Evolutionary conservation across 2,888 invertebrate genomes (phyloP), one percentile per base, ranked within the genome.

Genomic region (Drosophila rellima): DNA sequence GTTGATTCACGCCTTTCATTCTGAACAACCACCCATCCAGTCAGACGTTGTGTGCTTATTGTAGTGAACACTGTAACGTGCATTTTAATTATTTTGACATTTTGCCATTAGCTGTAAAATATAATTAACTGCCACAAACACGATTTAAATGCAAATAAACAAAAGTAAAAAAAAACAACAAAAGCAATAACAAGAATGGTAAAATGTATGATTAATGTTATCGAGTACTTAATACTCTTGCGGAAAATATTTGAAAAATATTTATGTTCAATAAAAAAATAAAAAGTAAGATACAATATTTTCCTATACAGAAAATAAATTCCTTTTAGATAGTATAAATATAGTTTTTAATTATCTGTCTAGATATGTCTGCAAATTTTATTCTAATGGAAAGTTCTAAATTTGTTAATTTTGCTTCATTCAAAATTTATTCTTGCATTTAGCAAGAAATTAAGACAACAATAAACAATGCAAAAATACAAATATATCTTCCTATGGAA

Each of bases 61-160:
- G 40, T 35, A 13, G 13, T 31, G 11, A 13, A 29, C 59, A 54
- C 42, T 60, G 74, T 40, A 48, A 63, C 26, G 62, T 67, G 59
- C 66, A 69, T 81, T 88, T 88, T 88, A 85, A 88, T 85, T 85
- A 88, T 85, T 87, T 85, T 85, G 88, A 88, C 88, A 88, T 85
- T 82, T 82, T 68, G 81, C 85, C 85, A 85, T 88, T 88, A 82
- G 88, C 85, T 77, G 83, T 71, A 55, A 77, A 85, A 85, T 70
- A 85, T 88, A 85, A 88, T 85, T 85, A 85, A 88, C 88, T 88
- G 77, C 83, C 74, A 73, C 71, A 79, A 88, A 79, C 72, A 81
- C 74, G 73, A 82, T 78, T 82, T 69, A 80, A 86, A 82, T 81
- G 73, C 71, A 78, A 81, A 78, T 82, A 73, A 66, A 77, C 80